Percentiles rank a stretch among this genome's conserved stretches.
Evolutionary conservation across 2,797 vertebrate species (phyloP).

Genomic region (Pipistrellus pygmaeus): DNA sequence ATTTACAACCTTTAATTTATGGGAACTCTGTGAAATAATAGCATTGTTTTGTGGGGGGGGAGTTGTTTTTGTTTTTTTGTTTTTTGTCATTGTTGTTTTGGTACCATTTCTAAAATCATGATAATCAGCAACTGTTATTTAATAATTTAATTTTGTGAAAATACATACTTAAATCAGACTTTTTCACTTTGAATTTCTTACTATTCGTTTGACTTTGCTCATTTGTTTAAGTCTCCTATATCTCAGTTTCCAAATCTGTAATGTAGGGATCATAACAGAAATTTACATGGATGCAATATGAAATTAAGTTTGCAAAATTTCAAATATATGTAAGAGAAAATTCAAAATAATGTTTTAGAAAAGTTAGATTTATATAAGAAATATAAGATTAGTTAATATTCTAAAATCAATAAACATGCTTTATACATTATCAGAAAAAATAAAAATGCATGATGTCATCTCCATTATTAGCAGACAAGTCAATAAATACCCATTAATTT

Average conservation of each 20-base stretch:
- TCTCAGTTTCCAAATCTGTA: neutral
- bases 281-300: neutral
- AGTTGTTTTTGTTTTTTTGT: too few species aligned
- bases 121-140: neutral
- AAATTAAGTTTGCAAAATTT: neutral
- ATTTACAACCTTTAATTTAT: neutral
- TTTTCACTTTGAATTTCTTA: neutral
- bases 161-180: neutral
- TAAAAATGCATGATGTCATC: neutral
- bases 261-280: neutral
- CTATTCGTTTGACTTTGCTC: neutral
- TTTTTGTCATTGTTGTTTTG: neutral
- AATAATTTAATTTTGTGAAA: conserved; percentile 26
- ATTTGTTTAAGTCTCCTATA: neutral
- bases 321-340: neutral
- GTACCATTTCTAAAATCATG: neutral
- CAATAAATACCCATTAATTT: neutral
- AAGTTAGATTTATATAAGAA: neutral
- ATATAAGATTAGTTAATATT: neutral
- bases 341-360: neutral
- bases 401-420: neutral
- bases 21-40: neutral
- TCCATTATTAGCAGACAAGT: neutral
- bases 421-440: neutral
- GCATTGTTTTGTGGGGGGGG: neutral